These are phyloP conservation scores for Hetaerina titia DNA, from an alignment of 2,888 invertebrate genomes.

Conservation along the genomic window DNA sequence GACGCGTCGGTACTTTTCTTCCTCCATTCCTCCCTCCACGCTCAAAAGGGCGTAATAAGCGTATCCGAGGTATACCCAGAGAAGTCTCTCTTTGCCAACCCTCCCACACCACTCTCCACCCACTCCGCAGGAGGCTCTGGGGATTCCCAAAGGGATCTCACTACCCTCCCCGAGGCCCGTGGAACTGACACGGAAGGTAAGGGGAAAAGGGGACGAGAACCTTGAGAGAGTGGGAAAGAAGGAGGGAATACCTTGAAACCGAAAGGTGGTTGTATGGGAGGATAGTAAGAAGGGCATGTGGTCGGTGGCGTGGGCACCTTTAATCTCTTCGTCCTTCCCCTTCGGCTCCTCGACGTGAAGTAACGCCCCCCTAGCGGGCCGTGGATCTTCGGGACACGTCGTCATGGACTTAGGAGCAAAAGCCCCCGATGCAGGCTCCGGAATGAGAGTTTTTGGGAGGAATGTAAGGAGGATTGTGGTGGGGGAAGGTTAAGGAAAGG, in stretches of 20 bases:
- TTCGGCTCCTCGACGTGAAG: background rate
- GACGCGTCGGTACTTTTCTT: background rate
- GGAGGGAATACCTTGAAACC: background rate
- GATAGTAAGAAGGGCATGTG: background rate
- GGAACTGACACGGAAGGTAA: background rate
- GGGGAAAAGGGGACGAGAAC: background rate
- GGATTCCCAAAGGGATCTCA: background rate
- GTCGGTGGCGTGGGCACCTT: background rate
- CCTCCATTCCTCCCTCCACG: background rate
- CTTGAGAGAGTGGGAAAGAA: background rate
- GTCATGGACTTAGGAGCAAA: constrained; percentile 20
- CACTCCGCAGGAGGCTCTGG: background rate
- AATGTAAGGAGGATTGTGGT: too few relatives aligned
- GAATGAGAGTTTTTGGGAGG: too few relatives aligned
- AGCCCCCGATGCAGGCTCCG: background rate
- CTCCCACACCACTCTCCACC: background rate
- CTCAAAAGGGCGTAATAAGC: constrained; percentile 54
- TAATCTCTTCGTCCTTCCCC: background rate
- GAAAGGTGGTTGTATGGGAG: background rate
- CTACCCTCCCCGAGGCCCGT: background rate
- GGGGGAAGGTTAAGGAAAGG: background rate
- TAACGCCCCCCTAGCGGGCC: background rate
- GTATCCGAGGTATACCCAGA: background rate
- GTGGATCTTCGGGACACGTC: constrained; percentile 29
- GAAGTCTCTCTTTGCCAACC: background rate